A percentile compares a stretch with the other conserved stretches of the same genome.
Conservation (phyloP, 1,140 invertebrate genomes). For the Achroia grisella region DNA sequence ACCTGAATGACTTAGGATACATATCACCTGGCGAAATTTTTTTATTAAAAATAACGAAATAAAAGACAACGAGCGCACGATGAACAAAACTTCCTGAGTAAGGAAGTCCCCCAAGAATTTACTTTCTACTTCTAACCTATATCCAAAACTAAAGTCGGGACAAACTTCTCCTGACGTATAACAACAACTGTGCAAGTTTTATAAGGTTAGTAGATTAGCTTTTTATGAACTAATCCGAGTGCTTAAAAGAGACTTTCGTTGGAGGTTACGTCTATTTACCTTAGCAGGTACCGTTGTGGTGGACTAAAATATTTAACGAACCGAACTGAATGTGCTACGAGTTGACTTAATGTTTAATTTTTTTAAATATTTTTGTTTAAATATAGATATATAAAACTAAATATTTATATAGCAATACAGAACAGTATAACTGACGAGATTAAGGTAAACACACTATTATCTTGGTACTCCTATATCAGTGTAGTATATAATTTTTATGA, state of each 20-base stretch:
- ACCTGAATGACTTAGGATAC: too few relatives aligned
- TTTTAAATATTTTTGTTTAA: too few relatives aligned
- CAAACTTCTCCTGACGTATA: constrained; percentile 23
- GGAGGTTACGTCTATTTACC: too few relatives aligned
- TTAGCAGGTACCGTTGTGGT: too few relatives aligned
- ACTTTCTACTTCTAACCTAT: constrained; percentile 6
- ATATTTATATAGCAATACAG: too few relatives aligned
- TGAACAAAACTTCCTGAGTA: constrained; percentile 7
- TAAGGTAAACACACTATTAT: too few relatives aligned
- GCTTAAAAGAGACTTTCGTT: background rate
- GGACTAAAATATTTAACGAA: too few relatives aligned
- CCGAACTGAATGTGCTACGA: background rate
- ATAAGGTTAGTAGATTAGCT: constrained; percentile 15
- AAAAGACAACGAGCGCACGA: background rate
- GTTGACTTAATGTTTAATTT: constrained; percentile 2
- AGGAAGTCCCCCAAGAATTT: constrained; percentile 13
- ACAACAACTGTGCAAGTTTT: constrained; percentile 23
- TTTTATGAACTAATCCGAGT: constrained; percentile 3
- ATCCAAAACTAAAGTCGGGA: constrained; percentile 15
- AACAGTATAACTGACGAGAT: too few relatives aligned
- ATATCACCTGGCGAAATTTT: background rate
- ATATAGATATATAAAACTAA: too few relatives aligned
- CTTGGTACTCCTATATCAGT: too few relatives aligned
- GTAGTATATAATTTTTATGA: too few relatives aligned
- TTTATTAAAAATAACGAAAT: constrained; percentile 1